These are phyloP conservation scores for Malacoctenus gilli DNA, from an alignment of 2,797 vertebrate species.

Conservation along the genomic window DNA sequence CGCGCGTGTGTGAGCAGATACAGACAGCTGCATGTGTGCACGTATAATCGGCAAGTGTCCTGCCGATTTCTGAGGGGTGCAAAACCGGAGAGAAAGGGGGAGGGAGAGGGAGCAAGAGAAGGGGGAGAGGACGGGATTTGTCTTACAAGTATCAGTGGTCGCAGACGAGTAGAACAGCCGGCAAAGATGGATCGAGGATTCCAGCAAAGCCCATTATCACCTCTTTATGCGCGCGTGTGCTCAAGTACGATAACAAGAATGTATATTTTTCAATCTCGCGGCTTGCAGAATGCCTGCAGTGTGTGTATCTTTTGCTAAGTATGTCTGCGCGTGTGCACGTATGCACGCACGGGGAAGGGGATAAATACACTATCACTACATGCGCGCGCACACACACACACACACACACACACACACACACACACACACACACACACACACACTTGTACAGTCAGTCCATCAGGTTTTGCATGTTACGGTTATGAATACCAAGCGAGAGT, in stretches of 20 bases:
- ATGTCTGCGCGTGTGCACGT: constrained; percentile 21
- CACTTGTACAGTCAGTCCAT: constrained; percentile 29
- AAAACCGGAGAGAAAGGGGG: constrained; percentile 8
- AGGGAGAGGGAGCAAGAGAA: constrained; percentile 15
- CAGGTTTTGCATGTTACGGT: constrained; percentile 67
- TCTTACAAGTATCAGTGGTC: constrained; percentile 63
- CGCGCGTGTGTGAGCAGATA: constrained; percentile 25
- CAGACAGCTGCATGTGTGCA: constrained; percentile 5
- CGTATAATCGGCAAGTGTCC: constrained; percentile 41
- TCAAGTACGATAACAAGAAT: constrained; percentile 40
- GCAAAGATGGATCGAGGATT: constrained; percentile 64
- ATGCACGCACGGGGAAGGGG: constrained; percentile 23
- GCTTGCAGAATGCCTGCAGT: constrained; percentile 55
- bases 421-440: constrained; percentile 13
- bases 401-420: constrained; percentile 21
- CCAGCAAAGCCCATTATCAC: constrained; percentile 62
- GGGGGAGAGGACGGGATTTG: constrained; percentile 62
- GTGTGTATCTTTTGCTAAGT: constrained; percentile 57
- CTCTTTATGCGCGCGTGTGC: constrained; percentile 24
- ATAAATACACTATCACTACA: constrained; percentile 59
- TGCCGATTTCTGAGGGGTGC: constrained; percentile 49
- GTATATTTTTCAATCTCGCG: constrained; percentile 59
- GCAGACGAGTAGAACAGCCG: constrained; percentile 52
- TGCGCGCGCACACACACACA: constrained; percentile 9
- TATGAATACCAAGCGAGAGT: constrained; percentile 77